Evolutionary conservation across 2,888 invertebrate species (phyloP).

Genomic region (Parascotia fuliginaria): DNA sequence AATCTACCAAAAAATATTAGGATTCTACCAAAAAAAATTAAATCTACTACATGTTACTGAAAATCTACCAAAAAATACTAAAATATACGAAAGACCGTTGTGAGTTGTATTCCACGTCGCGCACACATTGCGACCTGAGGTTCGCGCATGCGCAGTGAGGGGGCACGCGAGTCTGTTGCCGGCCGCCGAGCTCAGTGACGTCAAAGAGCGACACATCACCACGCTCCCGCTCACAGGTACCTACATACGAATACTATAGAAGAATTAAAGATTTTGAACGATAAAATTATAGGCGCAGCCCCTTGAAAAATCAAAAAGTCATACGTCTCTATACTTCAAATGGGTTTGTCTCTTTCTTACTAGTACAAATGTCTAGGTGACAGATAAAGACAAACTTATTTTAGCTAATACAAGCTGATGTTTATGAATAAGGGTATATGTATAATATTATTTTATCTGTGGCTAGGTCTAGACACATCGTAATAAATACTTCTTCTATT

Average conservation of each 20-base stretch:
- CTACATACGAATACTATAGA: constrained; percentile 13
- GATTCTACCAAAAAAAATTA: too few species aligned
- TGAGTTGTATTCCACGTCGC: constrained; percentile 40
- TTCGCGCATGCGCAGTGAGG: constrained; percentile 78
- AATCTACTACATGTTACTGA: neutral
- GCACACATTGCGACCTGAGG: constrained; percentile 46
- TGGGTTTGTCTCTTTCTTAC: too few species aligned
- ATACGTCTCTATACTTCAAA: too few species aligned
- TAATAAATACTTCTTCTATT: too few species aligned
- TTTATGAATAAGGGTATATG: too few species aligned
- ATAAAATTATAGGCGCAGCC: neutral
- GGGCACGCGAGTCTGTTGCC: constrained; percentile 78
- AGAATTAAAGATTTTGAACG: neutral
- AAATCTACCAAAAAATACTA: constrained; percentile 8
- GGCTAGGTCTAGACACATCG: too few species aligned
- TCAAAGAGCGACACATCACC: constrained; percentile 59
- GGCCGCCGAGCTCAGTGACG: constrained; percentile 67
- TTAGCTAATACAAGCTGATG: too few species aligned
- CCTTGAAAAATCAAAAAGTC: too few species aligned
- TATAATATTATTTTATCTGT: too few species aligned
- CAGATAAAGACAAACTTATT: too few species aligned
- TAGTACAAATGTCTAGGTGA: too few species aligned
- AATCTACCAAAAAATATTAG: constrained; percentile 11
- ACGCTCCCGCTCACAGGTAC: constrained; percentile 68
- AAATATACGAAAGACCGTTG: constrained; percentile 9